Evolutionary conservation across 1,140 invertebrate genomes (phyloP), one percentile per base, ranked within the genome.

Genomic region (Euwallacea fornicatus): DNA sequence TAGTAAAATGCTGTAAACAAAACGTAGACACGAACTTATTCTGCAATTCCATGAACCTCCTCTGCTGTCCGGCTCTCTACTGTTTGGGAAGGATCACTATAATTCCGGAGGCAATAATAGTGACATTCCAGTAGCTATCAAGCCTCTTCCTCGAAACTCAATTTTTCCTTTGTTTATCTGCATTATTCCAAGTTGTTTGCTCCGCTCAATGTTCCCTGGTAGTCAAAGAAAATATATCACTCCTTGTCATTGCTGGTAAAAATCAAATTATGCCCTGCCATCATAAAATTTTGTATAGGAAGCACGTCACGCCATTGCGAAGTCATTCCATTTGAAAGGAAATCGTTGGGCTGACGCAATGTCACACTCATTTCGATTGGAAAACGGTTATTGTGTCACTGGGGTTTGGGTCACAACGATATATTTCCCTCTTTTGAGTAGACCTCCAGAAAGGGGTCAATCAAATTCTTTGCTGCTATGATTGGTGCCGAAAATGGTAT

Each of bases 331-430:
- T 69, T 61, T 21, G 42, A 42, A 54, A 13, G 43, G 46, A 54
- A 63, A 63, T 55, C 44, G 60, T 63, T 16, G 43, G 60, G 15
- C 46, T 69, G 60, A 69, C 67, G 47, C 68, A 64, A 70, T 70
- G 61, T 64, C 61, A 53, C 50, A 13, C 21, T 50, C 60, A 70
- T 70, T 70, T 53, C 47, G 68, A 56, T 64, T 62, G 68, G 53
- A 64, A 60, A 70, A 58, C 64, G 68, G 68, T 70, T 64, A 70
- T 64, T 63, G 68, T 70, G 68, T 64, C 41, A 53, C 6, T 42
- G 42, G 42, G 64, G 61, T 47, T 70, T 70, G 64, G 60, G 60
- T 63, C 61, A 63, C 11, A 69, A 55, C 61, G 60, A 64, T 64
- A 60, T 70, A 62, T 61, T 55, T 50, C 56, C 13, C 15, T 47